Conservation (phyloP, 2,888 invertebrate species). For the Aphidius colemani region DNA sequence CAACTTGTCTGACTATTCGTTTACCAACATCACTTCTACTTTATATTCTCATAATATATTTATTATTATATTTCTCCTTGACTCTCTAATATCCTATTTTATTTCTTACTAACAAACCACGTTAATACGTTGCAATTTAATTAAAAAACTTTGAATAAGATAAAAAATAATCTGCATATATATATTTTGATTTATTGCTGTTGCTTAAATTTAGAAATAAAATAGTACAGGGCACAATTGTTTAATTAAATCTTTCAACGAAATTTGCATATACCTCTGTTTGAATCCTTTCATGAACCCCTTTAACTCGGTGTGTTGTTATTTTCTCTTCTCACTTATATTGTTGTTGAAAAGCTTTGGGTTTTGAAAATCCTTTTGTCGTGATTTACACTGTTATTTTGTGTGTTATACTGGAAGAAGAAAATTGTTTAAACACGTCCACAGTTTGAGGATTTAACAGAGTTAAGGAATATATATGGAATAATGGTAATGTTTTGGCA, state of each 20-base stretch:
- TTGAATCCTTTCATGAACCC: constrained; percentile 17
- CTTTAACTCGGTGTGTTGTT: constrained; percentile 16
- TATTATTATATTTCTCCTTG: not conserved
- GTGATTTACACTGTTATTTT: constrained; percentile 45
- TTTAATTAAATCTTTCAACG: constrained; percentile 58
- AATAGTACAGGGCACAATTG: constrained; percentile 36
- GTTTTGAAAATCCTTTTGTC: constrained; percentile 44
- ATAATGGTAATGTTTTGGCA: constrained; percentile 1
- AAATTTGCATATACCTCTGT: constrained; percentile 51
- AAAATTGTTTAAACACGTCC: constrained; percentile 16
- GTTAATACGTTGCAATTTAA: not conserved
- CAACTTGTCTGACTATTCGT: not conserved
- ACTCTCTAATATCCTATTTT: not conserved
- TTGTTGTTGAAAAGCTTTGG: constrained; percentile 17
- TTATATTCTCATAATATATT: too few species aligned
- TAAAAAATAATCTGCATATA: not conserved
- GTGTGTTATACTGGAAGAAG: constrained; percentile 14
- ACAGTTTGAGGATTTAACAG: not conserved
- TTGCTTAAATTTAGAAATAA: not conserved
- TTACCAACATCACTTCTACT: too few species aligned
- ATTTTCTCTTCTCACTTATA: not conserved
- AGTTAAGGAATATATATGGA: constrained; percentile 4
- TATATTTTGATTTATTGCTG: too few species aligned
- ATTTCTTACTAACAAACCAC: not conserved
- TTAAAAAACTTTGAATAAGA: not conserved